Base-by-base conservation (phyloP, 1,140 invertebrate genomes). In the Trichomalopsis sarcophagae region DNA sequence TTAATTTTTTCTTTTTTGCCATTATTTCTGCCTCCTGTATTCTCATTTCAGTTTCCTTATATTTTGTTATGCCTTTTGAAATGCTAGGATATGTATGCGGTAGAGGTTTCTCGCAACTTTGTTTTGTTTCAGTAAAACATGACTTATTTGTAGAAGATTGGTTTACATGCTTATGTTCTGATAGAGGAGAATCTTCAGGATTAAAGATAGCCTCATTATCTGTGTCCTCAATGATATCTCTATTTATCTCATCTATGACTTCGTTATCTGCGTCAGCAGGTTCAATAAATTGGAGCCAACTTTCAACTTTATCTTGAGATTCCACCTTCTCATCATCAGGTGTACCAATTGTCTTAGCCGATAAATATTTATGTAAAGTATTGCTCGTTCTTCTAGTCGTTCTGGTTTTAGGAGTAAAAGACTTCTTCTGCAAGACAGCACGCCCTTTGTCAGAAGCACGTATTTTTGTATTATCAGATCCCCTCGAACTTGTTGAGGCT, bases 211-310 rank as follows among this genome's bases (percentile, higher is more conserved):
- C 0, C 30, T 50, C 40, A 40, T 44, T 75, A 66, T 55, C n/a
- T 55, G 33, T 75, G 62, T 73, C 47, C 6, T 69, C 68, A 47
- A 21, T 11, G 3, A 10, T 47, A n/a, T 14, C 69, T 2, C 2
- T 30, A 21, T 69, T 55, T 23, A 36, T 10, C 2, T 36, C 14
- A 79, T 21, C 2, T 79, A 17, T 11, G 21, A 36, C n/a, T 21
- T 55, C 14, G 2, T 27, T 44, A 30, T 78, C 21, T 27, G 13
- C 23, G 2, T 23, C n/a, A 77, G 11, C 47, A 30, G 55, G 55
- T 1, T 78, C 47, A n/a, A 79, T 6, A 74, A 74, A 40, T 27
- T 85, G n/a, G 0, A 88, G 78, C 87, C 87, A 88, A 62, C 23
- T 69, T 74, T 71, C 71, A 13, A 88, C 85, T 62, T 85, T 88